Percentiles rank a stretch among this genome's conserved stretches.
These are phyloP conservation scores for Sycophila sp. DNA, from an alignment of 1,140 invertebrate genomes.

Conservation along the genomic window DNA sequence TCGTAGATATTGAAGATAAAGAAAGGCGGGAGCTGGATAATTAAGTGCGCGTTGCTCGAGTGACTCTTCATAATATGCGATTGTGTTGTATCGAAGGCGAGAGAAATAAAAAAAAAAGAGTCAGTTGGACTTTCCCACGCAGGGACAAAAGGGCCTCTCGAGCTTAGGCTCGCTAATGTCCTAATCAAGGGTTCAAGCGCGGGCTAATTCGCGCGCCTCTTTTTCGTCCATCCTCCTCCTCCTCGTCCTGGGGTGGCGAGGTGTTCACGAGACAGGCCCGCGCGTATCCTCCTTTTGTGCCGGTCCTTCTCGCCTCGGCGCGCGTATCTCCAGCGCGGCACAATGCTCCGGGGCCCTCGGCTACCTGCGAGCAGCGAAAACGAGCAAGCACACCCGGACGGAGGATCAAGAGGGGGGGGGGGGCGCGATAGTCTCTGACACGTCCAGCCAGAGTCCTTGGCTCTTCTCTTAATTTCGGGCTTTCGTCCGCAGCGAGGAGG, in stretches of 20 bases:
- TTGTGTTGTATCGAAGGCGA: not conserved
- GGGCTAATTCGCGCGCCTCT: constrained; percentile 15
- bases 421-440: not conserved
- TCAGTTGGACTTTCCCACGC: constrained; percentile 3
- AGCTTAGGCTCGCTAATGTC: constrained; percentile 1
- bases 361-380: constrained; percentile 6
- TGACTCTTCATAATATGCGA: not conserved
- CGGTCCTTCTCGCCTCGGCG: not conserved
- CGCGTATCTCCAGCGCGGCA: not conserved
- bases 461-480: constrained; percentile 55
- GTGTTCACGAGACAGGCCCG: not conserved
- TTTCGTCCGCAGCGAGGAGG: constrained; percentile 38
- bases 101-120: not conserved
- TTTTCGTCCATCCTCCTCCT: too few species aligned
- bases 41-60: not conserved
- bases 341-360: constrained; percentile 15
- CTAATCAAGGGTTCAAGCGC: constrained; percentile 22
- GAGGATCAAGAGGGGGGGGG: not conserved
- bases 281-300: not conserved
- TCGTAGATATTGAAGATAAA: too few species aligned
- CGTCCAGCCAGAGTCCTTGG: constrained; percentile 19
- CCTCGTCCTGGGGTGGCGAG: not conserved
- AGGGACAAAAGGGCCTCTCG: not conserved
- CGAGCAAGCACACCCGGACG: not conserved
- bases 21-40: too few species aligned